Evolutionary conservation across 1,140 invertebrate species (phyloP).

Genomic region (Ostrea edulis): DNA sequence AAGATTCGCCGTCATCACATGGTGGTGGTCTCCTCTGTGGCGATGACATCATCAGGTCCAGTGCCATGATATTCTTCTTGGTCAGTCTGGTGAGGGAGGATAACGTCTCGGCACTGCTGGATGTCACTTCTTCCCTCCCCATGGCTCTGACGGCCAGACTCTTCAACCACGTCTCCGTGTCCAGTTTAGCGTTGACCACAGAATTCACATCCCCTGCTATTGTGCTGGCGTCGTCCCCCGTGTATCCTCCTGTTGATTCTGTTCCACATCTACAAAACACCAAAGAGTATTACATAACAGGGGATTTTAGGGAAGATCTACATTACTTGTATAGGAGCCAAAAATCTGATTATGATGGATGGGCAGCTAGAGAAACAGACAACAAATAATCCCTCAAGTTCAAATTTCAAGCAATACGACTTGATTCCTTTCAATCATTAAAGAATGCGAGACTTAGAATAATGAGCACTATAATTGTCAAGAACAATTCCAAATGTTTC

Average conservation of each 20-base stretch:
- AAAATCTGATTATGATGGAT: too few species aligned
- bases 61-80: conserved; percentile 70
- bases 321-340: too few species aligned
- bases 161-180: conserved; percentile 70
- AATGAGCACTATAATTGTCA: too few species aligned
- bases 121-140: conserved; percentile 62
- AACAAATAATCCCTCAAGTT: too few species aligned
- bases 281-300: not conserved
- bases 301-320: too few species aligned
- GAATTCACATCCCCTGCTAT: conserved; percentile 67
- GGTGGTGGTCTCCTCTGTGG: conserved; percentile 46
- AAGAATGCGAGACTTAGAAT: too few species aligned
- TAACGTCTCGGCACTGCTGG: conserved; percentile 64
- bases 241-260: conserved; percentile 67
- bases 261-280: conserved; percentile 60
- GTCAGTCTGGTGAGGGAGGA: conserved; percentile 68
- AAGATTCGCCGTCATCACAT: conserved; percentile 94
- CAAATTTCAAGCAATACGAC: too few species aligned
- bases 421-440: too few species aligned
- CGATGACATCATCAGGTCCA: conserved; percentile 71
- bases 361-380: too few species aligned
- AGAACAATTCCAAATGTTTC: too few species aligned
- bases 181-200: conserved; percentile 64
- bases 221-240: conserved; percentile 65
- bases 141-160: conserved; percentile 68